These are phyloP conservation scores for Scaptomyza flava DNA, from an alignment of 2,888 invertebrate species.

Conservation along the genomic window DNA sequence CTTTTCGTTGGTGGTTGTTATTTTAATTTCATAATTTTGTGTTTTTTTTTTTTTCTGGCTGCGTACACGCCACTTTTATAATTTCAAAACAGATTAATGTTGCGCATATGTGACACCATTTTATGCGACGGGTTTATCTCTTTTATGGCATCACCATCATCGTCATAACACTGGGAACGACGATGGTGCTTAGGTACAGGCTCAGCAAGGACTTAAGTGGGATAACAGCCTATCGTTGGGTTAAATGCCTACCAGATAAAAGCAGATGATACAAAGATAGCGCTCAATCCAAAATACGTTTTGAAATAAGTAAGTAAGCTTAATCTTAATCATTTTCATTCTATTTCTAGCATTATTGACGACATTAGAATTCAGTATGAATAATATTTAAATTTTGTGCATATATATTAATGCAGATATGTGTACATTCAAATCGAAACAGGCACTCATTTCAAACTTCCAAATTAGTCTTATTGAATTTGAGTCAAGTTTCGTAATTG, in stretches of 20 bases:
- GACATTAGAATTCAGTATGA: too few relatives aligned
- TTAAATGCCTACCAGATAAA: slow-evolving; percentile 47
- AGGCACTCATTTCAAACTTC: not conserved
- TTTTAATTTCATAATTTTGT: slow-evolving; percentile 73
- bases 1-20: slow-evolving; percentile 69
- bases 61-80: slow-evolving; percentile 75
- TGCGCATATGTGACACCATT: slow-evolving; percentile 81
- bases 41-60: slow-evolving; percentile 13
- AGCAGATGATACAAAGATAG: slow-evolving; percentile 19
- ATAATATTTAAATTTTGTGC: too few relatives aligned
- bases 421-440: not conserved
- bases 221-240: slow-evolving; percentile 51
- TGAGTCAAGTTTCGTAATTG: not conserved
- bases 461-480: not conserved
- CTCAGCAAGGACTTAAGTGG: slow-evolving; percentile 58
- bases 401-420: too few relatives aligned
- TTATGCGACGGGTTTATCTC: slow-evolving; percentile 81
- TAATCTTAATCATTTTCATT: too few relatives aligned
- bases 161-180: slow-evolving; percentile 7
- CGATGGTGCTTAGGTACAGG: slow-evolving; percentile 22
- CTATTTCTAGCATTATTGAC: too few relatives aligned
- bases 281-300: not conserved
- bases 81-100: slow-evolving; percentile 83
- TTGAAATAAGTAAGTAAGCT: not conserved
- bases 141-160: slow-evolving; percentile 79